Percentiles rank a stretch among this genome's conserved stretches.
phyloP scores from a whole-genome alignment of 1,140 invertebrate species.

The Aphis craccivora region DNA sequence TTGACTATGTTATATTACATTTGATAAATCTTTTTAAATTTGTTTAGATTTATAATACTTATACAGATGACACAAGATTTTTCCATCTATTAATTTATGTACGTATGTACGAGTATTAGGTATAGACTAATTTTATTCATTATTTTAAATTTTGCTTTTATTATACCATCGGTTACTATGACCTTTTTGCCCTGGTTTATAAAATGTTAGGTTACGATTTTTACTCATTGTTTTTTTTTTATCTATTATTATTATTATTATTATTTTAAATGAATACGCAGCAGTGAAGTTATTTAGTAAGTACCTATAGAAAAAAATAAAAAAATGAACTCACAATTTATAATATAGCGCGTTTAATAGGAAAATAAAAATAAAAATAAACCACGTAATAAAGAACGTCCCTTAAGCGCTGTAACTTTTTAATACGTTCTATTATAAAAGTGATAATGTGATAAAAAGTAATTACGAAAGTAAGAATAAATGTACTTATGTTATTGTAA shows the following conservation, averaged over 20 bases:
- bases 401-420: neutral
- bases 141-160: too few species aligned
- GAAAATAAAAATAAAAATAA: neutral
- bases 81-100: too few species aligned
- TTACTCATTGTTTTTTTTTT: neutral
- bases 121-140: too few species aligned
- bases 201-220: neutral
- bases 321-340: neutral
- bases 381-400: constrained; percentile 1
- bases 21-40: too few species aligned
- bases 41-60: too few species aligned
- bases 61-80: too few species aligned
- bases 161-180: too few species aligned
- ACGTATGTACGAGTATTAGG: too few species aligned
- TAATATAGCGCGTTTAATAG: neutral
- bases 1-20: too few species aligned
- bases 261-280: neutral
- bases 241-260: neutral
- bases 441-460: neutral
- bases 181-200: neutral
- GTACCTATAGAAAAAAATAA: neutral
- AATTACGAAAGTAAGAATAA: neutral
- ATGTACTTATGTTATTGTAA: neutral
- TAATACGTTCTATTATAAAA: constrained; percentile 24
- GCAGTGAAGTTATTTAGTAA: neutral